Evolutionary conservation across 2,888 invertebrate genomes (phyloP), one percentile per base, ranked within the genome.

Genomic region (Trissolcus japonicus): DNA sequence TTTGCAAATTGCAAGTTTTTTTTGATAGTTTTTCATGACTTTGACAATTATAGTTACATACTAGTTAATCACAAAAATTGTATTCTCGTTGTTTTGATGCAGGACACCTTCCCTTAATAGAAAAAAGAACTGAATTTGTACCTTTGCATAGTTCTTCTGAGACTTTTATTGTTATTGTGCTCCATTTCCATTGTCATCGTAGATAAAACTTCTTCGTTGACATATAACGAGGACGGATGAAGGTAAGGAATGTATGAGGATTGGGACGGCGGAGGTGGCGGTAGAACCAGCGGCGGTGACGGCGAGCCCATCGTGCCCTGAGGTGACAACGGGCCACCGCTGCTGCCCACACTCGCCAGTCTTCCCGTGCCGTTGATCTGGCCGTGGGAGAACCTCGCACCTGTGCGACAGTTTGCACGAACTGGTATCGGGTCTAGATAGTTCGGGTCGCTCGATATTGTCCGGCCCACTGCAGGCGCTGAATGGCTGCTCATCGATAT

Each of bases 141-240:
- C 88, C 87, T 87, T 59, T 86, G 87, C 80, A 87, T 84, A 54
- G 83, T 81, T 82, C 86, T 85, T 67, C 82, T 80, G 41, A 83
- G 83, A 69, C 90, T 88, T 84, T 91, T 91, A 80, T 91, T 91
- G 83, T 91, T 91, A 83, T 91, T 91, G 83, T 90, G 90, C 80
- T 91, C 90, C 78, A 88, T 83, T 80, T 88, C 86, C 71, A 84
- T 84, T 71, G 84, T 81, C 57, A 79, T 81, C 6, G 86, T 82
- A 19, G 86, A 86, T 53, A 87, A 79, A 50, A 85, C 80, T 83
- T 88, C 84, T 82, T 88, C 87, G 75, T 89, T 88, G 68, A 84
- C 84, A 55, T 89, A 88, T 72, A 88, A 79, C 13, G 86, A 88
- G 83, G 90, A 90, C 80, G 89, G 86, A 84, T 88, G 86, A 50